Percentiles rank a stretch among this genome's conserved stretches.
These are phyloP conservation scores for Holothuria leucospilota DNA, from an alignment of 53 echinoderm and acorn worm species.

Conservation along the genomic window DNA sequence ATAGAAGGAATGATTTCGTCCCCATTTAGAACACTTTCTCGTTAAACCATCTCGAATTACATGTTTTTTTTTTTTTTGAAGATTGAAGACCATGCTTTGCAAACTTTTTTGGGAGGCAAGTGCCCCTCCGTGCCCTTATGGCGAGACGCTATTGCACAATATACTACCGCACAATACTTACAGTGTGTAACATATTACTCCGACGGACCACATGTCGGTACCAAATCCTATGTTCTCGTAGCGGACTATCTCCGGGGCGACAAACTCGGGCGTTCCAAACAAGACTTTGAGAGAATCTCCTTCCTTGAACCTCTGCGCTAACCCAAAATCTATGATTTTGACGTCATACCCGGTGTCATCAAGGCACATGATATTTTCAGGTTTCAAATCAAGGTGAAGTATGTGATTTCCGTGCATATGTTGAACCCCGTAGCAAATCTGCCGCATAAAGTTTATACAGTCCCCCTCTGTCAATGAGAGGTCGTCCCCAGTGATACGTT, in stretches of 20 bases:
- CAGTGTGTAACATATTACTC: slow-evolving; percentile 88
- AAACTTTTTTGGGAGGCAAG: too few species aligned
- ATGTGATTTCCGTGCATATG: slow-evolving; percentile 86
- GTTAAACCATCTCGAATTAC: too few species aligned
- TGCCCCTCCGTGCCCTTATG: too few species aligned
- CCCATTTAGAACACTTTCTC: too few species aligned
- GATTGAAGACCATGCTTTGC: too few species aligned
- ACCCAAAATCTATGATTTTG: slow-evolving; percentile 68
- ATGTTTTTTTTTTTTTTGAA: too few species aligned
- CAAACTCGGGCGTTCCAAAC: slow-evolving; percentile 96
- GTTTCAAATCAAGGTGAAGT: slow-evolving; percentile 92
- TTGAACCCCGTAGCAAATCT: slow-evolving; percentile 87
- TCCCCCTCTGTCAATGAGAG: slow-evolving; percentile 84
- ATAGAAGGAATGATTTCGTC: too few species aligned
- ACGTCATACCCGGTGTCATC: slow-evolving; percentile 73
- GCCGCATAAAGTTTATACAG: slow-evolving; percentile 84
- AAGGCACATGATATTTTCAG: slow-evolving; percentile 95
- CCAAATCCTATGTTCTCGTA: slow-evolving; percentile 80
- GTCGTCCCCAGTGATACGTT: slow-evolving; percentile 87
- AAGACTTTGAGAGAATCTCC: slow-evolving; percentile 71
- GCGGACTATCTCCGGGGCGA: slow-evolving; percentile 91
- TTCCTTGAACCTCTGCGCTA: slow-evolving; percentile 53
- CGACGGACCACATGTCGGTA: slow-evolving; percentile 98
- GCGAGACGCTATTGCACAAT: too few species aligned
- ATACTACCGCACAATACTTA: too few species aligned